Evolutionary conservation across 2,888 invertebrate species (phyloP).

Genomic region (Epistrophella euchroma): DNA sequence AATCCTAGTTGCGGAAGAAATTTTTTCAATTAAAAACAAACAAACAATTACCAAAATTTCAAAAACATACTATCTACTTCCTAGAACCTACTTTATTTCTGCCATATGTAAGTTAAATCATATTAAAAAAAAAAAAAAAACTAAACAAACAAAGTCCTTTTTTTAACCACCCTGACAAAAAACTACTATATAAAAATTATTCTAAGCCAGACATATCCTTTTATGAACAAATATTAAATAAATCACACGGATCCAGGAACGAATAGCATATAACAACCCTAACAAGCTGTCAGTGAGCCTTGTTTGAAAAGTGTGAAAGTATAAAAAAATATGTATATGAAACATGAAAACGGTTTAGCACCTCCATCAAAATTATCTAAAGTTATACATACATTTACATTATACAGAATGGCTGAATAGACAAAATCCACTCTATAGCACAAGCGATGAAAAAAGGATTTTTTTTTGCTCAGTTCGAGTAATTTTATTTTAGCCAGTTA

Average conservation of each 20-base stretch:
- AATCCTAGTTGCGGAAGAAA: too few species aligned
- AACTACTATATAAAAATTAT: too few species aligned
- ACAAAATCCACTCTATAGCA: conserved; percentile 34
- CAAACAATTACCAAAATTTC: too few species aligned
- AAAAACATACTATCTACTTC: too few species aligned
- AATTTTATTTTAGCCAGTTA: conserved; percentile 2
- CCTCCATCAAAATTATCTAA: background rate
- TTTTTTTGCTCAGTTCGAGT: background rate
- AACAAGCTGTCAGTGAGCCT: conserved; percentile 32
- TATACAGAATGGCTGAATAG: conserved; percentile 28
- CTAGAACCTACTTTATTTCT: too few species aligned
- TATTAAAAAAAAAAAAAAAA: too few species aligned
- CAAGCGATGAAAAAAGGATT: conserved; percentile 23
- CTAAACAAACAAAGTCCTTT: too few species aligned
- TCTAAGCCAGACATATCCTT: background rate
- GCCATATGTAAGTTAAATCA: too few species aligned
- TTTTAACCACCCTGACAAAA: background rate
- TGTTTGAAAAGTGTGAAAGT: conserved; percentile 12
- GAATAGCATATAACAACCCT: background rate
- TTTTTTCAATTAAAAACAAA: too few species aligned
- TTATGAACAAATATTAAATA: background rate
- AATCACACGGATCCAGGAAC: background rate
- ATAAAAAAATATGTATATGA: background rate
- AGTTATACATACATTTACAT: background rate
- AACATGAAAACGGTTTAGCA: conserved; percentile 10